Conservation (phyloP, 2,888 invertebrate species). For the Leptinotarsa rubiginosa region DNA sequence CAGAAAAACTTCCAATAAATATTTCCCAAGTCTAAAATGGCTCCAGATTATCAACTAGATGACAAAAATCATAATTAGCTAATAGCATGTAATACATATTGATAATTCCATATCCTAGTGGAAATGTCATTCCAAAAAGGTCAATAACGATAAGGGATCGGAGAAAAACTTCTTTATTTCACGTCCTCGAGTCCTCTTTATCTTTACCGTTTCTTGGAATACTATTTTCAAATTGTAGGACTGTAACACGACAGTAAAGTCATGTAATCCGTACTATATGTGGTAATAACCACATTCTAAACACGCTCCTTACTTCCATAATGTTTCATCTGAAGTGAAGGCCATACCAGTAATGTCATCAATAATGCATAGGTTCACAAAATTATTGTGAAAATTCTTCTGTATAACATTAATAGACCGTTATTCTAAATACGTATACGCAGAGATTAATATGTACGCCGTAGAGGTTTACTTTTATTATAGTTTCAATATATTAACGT, state of each 20-base stretch:
- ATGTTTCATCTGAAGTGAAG: constrained; percentile 25
- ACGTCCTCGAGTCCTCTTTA: not conserved
- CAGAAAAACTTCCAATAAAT: too few species aligned
- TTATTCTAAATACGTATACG: constrained; percentile 6
- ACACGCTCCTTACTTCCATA: constrained; percentile 25
- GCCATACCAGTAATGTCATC: constrained; percentile 21
- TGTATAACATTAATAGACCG: constrained; percentile 12
- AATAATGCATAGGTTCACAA: constrained; percentile 21
- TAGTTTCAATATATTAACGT: not conserved
- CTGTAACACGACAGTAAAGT: constrained; percentile 23
- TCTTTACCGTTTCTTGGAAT: constrained; percentile 16
- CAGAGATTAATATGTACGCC: not conserved
- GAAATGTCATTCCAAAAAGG: too few species aligned
- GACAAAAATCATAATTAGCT: too few species aligned
- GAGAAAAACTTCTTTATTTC: too few species aligned
- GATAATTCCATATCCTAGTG: too few species aligned
- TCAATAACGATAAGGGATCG: too few species aligned
- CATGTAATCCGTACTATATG: constrained; percentile 31
- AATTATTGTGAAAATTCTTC: constrained; percentile 22
- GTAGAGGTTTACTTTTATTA: not conserved
- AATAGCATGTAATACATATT: too few species aligned
- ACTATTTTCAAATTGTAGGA: constrained; percentile 19
- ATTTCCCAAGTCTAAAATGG: too few species aligned
- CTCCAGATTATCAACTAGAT: too few species aligned
- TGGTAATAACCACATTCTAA: constrained; percentile 30